A percentile compares a stretch with the other conserved stretches of the same genome.
Conservation (phyloP, 2,888 invertebrate species). For the Pachymerium ferrugineum region DNA sequence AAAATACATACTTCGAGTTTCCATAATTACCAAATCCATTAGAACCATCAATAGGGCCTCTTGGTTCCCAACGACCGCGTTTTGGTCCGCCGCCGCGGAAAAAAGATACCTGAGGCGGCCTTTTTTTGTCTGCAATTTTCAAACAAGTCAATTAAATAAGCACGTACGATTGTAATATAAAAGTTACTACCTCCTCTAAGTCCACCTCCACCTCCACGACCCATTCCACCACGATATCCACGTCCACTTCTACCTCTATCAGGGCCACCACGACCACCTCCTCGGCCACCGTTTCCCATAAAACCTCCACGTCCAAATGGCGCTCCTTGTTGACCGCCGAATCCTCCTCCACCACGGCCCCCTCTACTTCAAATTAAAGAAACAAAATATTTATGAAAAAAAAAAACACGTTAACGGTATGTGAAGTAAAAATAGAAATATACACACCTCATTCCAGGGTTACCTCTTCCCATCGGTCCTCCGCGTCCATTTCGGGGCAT, state of each 20-base stretch:
- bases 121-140: background rate
- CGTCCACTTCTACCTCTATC: background rate
- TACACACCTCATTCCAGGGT: background rate
- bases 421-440: too few relatives aligned
- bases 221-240: conserved; percentile 9
- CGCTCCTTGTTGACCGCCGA: background rate
- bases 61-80: conserved; percentile 1
- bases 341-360: background rate
- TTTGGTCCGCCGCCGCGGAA: conserved; percentile 1
- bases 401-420: background rate
- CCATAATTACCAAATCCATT: conserved; percentile 12
- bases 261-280: conserved; percentile 17
- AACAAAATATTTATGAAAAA: background rate
- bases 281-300: background rate
- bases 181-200: background rate
- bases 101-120: background rate
- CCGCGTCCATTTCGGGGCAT: background rate
- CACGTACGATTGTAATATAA: background rate
- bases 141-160: background rate
- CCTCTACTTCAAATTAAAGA: background rate
- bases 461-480: background rate
- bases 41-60: background rate
- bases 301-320: background rate
- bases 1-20: background rate
- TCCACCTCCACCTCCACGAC: background rate